Base-by-base conservation (phyloP, 2,888 invertebrate genomes). In the Agonopterix subpropinquella region DNA sequence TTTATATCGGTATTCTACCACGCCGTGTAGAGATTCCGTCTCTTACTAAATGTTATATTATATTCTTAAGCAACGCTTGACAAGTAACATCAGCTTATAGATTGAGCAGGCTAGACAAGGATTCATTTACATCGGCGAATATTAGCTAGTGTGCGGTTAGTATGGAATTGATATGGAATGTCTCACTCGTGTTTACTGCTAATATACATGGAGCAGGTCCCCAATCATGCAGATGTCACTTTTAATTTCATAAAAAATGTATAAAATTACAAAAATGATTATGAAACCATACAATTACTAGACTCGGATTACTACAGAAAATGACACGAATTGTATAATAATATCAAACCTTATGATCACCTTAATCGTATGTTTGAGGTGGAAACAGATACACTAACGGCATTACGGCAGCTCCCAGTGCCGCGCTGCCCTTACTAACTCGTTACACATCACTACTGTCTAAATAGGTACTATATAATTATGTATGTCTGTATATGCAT, bases 201-300 rank as follows among this genome's bases (percentile, higher is more conserved):
- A 77, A 77, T 76, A 72, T 72, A 73, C 57, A 68, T 64, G 72
- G 76, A 73, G 67, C 62, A 64, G 59, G 62, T 65, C 69, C 73
- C 77, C 72, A 71, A 73, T 71, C 70, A 74, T 77, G 74, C 77
- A 75, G 74, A 72, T 76, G 42, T 11, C 78, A 84, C 81, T 74
- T 77, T 64, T 58, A 82, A 83, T 82, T 86, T 84, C 70, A 75
- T 83, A 78, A 80, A 72, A 86, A 42, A 85, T 81, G 81, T 87
- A 88, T 86, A 87, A 88, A 88, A 88, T 85, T 87, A 86, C 87
- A 87, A 88, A 86, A 86, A 79, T 70, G 70, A 74, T 77, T 71
- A 78, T 69, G 74, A 84, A 85, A 83, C 71, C 69, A 83, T 77
- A 74, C 61, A 62, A 66, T 68, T 68, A 73, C 62, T 76, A 74